phyloP scores from a whole-genome alignment of 2,888 invertebrate genomes.

The Cerastis rubricosa region DNA sequence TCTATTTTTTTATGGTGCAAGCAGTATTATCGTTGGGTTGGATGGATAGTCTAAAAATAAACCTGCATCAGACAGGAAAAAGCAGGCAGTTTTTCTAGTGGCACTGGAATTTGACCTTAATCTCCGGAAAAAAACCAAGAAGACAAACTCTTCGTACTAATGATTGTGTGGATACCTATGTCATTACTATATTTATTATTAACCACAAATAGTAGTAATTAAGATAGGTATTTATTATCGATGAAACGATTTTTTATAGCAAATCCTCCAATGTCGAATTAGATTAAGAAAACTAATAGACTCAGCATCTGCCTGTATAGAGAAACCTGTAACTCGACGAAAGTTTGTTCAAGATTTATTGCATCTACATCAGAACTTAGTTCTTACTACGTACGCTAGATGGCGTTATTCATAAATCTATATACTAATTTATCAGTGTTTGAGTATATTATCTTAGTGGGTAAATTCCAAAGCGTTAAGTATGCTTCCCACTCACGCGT shows the following conservation, averaged over 20 bases:
- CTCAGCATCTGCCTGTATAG: background rate
- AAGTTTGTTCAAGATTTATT: background rate
- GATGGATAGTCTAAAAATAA: background rate
- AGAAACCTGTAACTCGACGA: background rate
- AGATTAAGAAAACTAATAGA: background rate
- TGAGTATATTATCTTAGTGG: conserved; percentile 11
- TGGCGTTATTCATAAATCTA: conserved; percentile 39
- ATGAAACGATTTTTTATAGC: background rate
- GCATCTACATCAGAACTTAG: background rate
- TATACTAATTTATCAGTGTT: background rate
- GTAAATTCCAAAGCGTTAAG: conserved; percentile 51
- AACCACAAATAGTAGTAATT: background rate
- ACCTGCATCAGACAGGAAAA: background rate
- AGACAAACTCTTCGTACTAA: background rate
- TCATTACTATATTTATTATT: background rate
- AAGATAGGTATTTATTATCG: background rate
- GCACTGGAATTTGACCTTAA: background rate
- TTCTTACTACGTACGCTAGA: conserved; percentile 30
- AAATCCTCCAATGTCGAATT: background rate
- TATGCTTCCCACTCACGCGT: conserved; percentile 57
- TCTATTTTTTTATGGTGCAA: background rate
- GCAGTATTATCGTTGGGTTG: background rate
- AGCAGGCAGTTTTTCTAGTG: background rate
- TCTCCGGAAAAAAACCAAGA: background rate
- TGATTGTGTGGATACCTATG: background rate